phyloP scores from a whole-genome alignment of 2,113 vertebrate species.

The Megaleporinus macrocephalus region DNA sequence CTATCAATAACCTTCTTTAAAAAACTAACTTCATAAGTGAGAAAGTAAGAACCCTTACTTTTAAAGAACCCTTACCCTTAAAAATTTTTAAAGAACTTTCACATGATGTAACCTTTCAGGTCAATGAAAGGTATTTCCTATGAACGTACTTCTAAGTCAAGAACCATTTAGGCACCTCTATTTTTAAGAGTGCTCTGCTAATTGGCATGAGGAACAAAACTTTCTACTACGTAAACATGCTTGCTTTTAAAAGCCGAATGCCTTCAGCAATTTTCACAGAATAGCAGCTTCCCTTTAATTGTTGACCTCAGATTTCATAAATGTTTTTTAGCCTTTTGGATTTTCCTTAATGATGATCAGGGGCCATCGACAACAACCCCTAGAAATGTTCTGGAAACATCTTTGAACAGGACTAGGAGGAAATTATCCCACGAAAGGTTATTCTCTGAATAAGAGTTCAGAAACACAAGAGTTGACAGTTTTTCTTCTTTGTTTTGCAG shows the following conservation, averaged over 20 bases:
- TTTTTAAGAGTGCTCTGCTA: neutral
- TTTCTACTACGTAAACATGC: neutral
- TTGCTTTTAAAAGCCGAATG: constrained; percentile 1
- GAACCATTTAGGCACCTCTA: too few relatives aligned
- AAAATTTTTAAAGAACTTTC: neutral
- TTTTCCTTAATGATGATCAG: constrained; percentile 2
- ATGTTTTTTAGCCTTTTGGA: constrained; percentile 28
- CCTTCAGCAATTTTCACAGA: neutral
- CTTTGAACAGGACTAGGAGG: neutral
- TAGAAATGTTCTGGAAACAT: constrained; percentile 1
- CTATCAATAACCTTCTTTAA: neutral
- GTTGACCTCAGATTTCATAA: constrained; percentile 17
- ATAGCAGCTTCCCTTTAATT: constrained; percentile 11
- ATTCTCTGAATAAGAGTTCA: constrained; percentile 20
- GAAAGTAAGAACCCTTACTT: too few relatives aligned
- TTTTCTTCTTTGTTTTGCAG: neutral
- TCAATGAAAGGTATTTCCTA: too few relatives aligned
- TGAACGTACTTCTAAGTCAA: too few relatives aligned
- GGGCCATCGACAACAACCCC: constrained; percentile 13
- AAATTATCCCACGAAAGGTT: constrained; percentile 22
- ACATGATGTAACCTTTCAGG: too few relatives aligned
- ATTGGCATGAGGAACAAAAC: neutral
- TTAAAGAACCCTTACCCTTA: neutral
- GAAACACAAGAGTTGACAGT: neutral
- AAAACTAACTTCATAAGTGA: neutral